Base-by-base conservation (phyloP, 2,888 invertebrate species). In the Prosopocoilus inquinatus region DNA sequence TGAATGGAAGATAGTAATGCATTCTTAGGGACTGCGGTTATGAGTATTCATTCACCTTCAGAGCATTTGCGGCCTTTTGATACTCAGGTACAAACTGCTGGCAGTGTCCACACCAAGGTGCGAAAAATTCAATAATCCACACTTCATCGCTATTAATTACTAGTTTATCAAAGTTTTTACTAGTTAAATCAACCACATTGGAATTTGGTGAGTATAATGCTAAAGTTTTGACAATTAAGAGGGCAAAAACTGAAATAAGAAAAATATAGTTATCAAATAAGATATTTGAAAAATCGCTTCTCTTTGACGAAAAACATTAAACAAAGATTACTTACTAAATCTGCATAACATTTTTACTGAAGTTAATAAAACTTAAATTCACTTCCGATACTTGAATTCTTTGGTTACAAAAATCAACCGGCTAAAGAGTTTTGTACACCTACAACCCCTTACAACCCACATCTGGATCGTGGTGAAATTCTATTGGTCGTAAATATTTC, bases 71-170 rank as follows among this genome's bases (percentile, higher is more conserved):
- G 48, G 94, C 89, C 80, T 97, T 97, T 59, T 90, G 87, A 79
- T 96, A 98, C 73, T 97, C 97, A 1, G 96, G 91, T 41, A 89
- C 94, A 41, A 99, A 81, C 58, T 84, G 85, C 75, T 96, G 88
- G 77, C 98, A 93, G 72, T 93, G 92, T 9, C 92, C 94, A 76
- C 92, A 97, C 97, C 97, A 98, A 1, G 96, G 96, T 1, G 98
- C 97, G 76, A 84, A 96, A 78, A 95, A 96, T 72, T 99, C 97
- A 1, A 99, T 92, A 55, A 99, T 79, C 97, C 97, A 98, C 16
- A 98, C 80, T 65, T 89, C 86, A 75, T 96, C 90, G 62, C 92
- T 85, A 63, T 91, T 84, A 45, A 87, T 77, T 3, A 98, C 96
- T 66, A 89, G 79, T 63, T 81, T 84, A 67, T 96, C 88, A 74